phyloP scores from a whole-genome alignment of 2,797 vertebrate genomes.

The Notolepis coatsorum region DNA sequence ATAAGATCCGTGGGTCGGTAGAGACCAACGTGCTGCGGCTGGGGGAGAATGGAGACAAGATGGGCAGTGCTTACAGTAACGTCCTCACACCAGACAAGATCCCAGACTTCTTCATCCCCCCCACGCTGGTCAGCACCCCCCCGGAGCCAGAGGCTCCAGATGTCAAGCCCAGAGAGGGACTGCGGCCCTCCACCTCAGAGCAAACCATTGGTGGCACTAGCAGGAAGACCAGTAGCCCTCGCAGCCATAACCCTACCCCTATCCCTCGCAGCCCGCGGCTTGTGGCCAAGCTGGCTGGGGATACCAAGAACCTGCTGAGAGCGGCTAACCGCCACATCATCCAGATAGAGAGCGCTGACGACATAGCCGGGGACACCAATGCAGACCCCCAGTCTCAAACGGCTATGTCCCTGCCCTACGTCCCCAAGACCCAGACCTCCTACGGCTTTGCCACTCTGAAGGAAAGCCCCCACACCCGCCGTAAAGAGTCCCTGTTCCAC shows the following conservation, averaged over 20 bases:
- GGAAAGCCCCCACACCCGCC: conserved; percentile 96
- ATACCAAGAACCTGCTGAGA: conserved; percentile 87
- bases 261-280: conserved; percentile 91
- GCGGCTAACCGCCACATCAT: conserved; percentile 93
- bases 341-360: conserved; percentile 95
- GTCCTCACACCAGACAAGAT: conserved; percentile 98
- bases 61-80: conserved; percentile 87
- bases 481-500: conserved; percentile 96
- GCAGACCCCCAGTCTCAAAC: conserved; percentile 92
- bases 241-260: no score
- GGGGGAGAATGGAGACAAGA: conserved; percentile 81
- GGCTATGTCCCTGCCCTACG: conserved; percentile 92
- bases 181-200: conserved; percentile 84
- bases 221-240: conserved; percentile 84
- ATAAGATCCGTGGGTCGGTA: conserved; percentile 91
- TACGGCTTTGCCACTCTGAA: conserved; percentile 93
- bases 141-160: conserved; percentile 74
- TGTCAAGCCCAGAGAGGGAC: conserved; percentile 69
- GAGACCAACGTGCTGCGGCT: conserved; percentile 83
- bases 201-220: conserved; percentile 79
- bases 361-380: conserved; percentile 86
- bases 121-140: conserved; percentile 87
- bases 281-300: conserved; percentile 83
- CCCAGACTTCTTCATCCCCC: conserved; percentile 97
- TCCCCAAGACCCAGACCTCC: conserved; percentile 95